Percentiles rank a stretch among this genome's conserved stretches.
These are phyloP conservation scores for Chaitophorus viminalis DNA, from an alignment of 2,888 invertebrate genomes.

Conservation along the genomic window DNA sequence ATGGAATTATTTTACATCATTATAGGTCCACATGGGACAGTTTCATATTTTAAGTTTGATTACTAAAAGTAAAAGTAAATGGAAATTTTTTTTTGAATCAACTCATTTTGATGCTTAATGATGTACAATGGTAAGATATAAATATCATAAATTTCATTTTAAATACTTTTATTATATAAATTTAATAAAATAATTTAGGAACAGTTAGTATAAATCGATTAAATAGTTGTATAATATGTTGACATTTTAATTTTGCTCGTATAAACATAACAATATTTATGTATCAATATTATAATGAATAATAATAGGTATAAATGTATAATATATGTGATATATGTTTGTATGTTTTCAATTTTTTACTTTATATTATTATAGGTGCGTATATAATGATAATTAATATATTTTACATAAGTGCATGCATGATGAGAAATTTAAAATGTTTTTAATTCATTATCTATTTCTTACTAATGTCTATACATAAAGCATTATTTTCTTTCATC, in stretches of 20 bases:
- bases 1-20: conserved; percentile 8
- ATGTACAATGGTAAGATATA: background rate
- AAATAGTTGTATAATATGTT: background rate
- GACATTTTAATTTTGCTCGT: too few relatives aligned
- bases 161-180: background rate
- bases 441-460: too few relatives aligned
- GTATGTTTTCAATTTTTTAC: background rate
- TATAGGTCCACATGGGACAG: background rate
- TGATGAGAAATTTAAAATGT: background rate
- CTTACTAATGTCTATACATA: background rate
- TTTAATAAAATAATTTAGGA: background rate
- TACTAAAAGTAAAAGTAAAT: conserved; percentile 9
- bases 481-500: background rate
- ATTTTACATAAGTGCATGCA: background rate
- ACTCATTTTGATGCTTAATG: background rate
- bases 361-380: background rate
- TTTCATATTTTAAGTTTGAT: background rate
- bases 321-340: background rate
- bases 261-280: too few relatives aligned
- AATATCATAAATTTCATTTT: background rate
- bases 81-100: background rate
- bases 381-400: too few relatives aligned
- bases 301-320: too few relatives aligned
- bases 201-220: background rate
- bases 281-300: too few relatives aligned